Conservation (phyloP, 2,113 vertebrate genomes). For the Cheirogaleus medius region DNA sequence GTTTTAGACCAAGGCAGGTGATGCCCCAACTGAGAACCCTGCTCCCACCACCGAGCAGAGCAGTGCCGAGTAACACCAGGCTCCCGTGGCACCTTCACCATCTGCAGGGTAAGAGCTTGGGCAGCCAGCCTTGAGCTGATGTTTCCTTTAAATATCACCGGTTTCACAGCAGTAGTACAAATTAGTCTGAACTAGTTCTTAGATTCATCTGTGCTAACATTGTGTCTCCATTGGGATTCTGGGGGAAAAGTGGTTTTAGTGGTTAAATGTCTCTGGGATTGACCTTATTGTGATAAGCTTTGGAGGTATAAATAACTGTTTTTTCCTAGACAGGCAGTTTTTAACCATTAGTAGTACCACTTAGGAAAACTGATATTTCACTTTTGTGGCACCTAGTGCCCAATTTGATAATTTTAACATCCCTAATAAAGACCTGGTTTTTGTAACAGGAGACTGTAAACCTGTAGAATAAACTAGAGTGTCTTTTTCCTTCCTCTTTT, state of each 20-base stretch:
- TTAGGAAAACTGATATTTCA: not conserved
- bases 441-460: not conserved
- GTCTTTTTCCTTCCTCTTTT: not conserved
- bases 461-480: not conserved
- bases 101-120: slow-evolving; percentile 78
- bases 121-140: rapidly evolving
- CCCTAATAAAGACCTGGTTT: not conserved
- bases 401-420: not conserved
- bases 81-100: slow-evolving; percentile 80
- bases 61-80: slow-evolving; percentile 82
- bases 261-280: not conserved
- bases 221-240: not conserved
- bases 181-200: not conserved
- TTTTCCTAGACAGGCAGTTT: slow-evolving; percentile 2
- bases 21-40: slow-evolving; percentile 84
- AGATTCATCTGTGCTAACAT: not conserved
- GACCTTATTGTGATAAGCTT: not conserved
- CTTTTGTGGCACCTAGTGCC: slow-evolving; percentile 29
- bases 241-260: not conserved
- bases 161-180: not conserved
- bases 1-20: slow-evolving; percentile 81
- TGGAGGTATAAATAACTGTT: not conserved
- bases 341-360: not conserved
- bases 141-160: not conserved
- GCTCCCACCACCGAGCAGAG: slow-evolving; percentile 83